A percentile compares a stretch with the other conserved stretches of the same genome.
These are phyloP conservation scores for Lasioglossum oenotherae DNA, from an alignment of 2,888 invertebrate genomes.

Conservation along the genomic window DNA sequence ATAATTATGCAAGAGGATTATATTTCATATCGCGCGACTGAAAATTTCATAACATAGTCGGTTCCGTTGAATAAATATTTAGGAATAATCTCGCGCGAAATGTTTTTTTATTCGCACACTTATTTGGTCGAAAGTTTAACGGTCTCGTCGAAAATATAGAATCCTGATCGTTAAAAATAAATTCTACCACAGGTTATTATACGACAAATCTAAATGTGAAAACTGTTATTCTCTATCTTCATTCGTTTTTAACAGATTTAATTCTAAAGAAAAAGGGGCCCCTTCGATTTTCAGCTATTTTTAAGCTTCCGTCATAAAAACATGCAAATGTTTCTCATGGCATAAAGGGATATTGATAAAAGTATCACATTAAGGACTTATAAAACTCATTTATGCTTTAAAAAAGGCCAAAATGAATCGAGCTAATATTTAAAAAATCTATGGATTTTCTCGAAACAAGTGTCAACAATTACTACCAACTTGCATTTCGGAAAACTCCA, in stretches of 20 bases:
- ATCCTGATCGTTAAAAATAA: neutral
- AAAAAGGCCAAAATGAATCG: neutral
- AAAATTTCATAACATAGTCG: neutral
- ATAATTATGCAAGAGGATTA: neutral
- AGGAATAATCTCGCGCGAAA: neutral
- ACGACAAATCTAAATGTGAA: neutral
- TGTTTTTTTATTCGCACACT: neutral
- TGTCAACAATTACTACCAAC: neutral
- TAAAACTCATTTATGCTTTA: neutral
- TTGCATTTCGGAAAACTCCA: neutral
- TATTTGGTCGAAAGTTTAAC: neutral
- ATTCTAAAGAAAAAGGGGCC: too few species aligned
- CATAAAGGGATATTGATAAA: too few species aligned
- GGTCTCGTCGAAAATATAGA: neutral
- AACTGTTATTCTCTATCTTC: neutral
- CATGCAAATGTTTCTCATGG: neutral
- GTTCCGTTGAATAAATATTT: neutral
- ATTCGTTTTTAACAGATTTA: neutral
- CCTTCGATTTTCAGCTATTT: neutral
- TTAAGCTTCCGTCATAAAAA: neutral
- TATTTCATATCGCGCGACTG: neutral
- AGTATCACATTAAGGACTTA: neutral
- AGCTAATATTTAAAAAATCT: too few species aligned
- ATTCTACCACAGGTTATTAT: neutral
- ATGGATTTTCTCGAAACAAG: too few species aligned